phyloP scores from a whole-genome alignment of 1,140 invertebrate species.

The Pseudomyrmex cubaensis region DNA sequence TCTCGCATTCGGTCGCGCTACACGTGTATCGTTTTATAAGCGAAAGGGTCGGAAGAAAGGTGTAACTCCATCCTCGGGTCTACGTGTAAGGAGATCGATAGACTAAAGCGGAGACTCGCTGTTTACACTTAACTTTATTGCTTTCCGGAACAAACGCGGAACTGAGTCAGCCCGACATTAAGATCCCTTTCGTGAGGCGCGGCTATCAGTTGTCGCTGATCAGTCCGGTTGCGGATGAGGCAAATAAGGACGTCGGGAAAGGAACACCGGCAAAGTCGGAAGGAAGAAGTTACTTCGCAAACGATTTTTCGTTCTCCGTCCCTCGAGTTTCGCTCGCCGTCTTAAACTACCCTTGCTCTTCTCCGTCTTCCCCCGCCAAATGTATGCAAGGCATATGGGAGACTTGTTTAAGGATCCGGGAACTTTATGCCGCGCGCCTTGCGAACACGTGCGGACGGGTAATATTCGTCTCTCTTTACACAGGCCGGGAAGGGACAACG shows the following conservation, averaged over 20 bases:
- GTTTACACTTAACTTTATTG: slow-evolving; percentile 82
- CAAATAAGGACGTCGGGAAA: slow-evolving; percentile 35
- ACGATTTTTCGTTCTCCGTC: slow-evolving; percentile 23
- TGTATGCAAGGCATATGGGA: neutral
- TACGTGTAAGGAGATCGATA: slow-evolving; percentile 18
- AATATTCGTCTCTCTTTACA: slow-evolving; percentile 47
- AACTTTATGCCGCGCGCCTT: slow-evolving; percentile 11
- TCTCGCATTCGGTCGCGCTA: neutral
- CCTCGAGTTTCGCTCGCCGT: too few relatives aligned
- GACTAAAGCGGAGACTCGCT: slow-evolving; percentile 58
- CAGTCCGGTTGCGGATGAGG: slow-evolving; percentile 65
- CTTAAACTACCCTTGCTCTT: neutral
- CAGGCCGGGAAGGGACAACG: slow-evolving; percentile 41
- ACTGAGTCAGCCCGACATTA: slow-evolving; percentile 77
- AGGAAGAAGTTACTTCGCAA: neutral
- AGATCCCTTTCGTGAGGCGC: slow-evolving; percentile 77
- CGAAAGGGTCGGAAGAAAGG: slow-evolving; percentile 62
- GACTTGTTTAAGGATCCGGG: slow-evolving; percentile 47
- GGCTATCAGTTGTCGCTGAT: slow-evolving; percentile 78
- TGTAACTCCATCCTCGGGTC: slow-evolving; percentile 64
- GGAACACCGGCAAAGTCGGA: neutral
- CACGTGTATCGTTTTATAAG: neutral
- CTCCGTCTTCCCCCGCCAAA: neutral
- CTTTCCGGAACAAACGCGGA: slow-evolving; percentile 74
- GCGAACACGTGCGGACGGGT: slow-evolving; percentile 51